phyloP scores from a whole-genome alignment of 2,797 vertebrate species.

The Clarias fuscus region DNA sequence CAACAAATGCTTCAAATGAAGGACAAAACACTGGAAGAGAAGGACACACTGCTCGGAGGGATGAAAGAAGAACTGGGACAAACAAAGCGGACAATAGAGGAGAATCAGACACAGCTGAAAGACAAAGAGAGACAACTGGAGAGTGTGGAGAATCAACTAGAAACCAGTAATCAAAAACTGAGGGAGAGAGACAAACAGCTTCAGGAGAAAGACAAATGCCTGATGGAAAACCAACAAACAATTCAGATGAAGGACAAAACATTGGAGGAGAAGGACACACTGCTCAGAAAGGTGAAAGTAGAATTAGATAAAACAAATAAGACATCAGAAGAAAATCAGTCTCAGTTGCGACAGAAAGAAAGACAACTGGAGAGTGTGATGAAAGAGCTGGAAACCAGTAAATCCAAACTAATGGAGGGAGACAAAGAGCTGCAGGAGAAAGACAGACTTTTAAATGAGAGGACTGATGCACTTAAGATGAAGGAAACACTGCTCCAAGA shows the following conservation, averaged over 20 bases:
- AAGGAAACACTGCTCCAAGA: no score
- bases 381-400: not conserved
- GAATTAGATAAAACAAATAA: not conserved
- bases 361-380: not conserved
- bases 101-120: not conserved
- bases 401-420: not conserved
- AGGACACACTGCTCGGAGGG: not conserved
- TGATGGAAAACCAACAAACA: no score
- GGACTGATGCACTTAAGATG: no score
- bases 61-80: not conserved
- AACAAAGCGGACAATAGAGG: not conserved
- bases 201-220: no score
- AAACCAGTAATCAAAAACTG: slow-evolving; percentile 7
- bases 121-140: not conserved
- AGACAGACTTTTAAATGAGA: no score
- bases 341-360: not conserved
- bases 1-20: not conserved
- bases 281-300: not conserved
- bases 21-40: not conserved
- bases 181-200: slow-evolving; percentile 24
- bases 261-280: not conserved
- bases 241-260: not conserved
- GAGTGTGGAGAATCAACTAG: not conserved
- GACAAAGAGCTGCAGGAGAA: no score
- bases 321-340: not conserved